Evolutionary conservation across 2,113 vertebrate species (phyloP).

Genomic region (Panthera tigris): DNA sequence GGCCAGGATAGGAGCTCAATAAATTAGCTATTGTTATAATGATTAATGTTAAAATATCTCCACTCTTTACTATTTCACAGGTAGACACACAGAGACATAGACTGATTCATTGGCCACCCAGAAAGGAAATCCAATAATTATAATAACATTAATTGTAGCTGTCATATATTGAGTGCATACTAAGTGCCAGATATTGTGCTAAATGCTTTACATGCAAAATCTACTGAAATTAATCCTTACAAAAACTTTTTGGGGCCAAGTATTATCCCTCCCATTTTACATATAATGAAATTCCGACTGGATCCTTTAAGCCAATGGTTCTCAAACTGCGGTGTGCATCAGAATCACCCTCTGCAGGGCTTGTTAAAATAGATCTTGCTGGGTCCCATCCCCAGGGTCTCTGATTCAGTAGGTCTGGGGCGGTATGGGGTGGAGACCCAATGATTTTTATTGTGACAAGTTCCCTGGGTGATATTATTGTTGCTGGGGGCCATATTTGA

Average conservation of each 20-base stretch:
- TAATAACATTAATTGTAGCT: background rate
- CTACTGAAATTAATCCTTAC: background rate
- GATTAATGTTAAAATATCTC: slow-evolving; percentile 29
- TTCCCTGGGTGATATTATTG: background rate
- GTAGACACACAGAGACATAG: background rate
- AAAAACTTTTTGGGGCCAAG: too few relatives aligned
- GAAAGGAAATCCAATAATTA: slow-evolving; percentile 36
- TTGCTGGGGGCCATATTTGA: background rate
- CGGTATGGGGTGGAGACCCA: background rate
- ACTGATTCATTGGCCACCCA: background rate
- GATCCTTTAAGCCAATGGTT: background rate
- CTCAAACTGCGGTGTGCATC: background rate
- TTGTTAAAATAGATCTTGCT: background rate
- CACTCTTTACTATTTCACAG: background rate
- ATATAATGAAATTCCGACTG: background rate
- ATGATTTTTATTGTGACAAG: background rate
- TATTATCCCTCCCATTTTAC: background rate
- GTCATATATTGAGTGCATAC: background rate
- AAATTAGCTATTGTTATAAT: slow-evolving; percentile 28
- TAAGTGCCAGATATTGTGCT: background rate
- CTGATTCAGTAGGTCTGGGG: background rate
- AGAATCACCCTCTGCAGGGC: background rate
- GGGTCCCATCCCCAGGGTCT: background rate
- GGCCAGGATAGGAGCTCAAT: background rate
- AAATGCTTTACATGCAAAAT: background rate